Conservation (phyloP, 2,888 invertebrate species). For the Chymomyza procnemis region DNA sequence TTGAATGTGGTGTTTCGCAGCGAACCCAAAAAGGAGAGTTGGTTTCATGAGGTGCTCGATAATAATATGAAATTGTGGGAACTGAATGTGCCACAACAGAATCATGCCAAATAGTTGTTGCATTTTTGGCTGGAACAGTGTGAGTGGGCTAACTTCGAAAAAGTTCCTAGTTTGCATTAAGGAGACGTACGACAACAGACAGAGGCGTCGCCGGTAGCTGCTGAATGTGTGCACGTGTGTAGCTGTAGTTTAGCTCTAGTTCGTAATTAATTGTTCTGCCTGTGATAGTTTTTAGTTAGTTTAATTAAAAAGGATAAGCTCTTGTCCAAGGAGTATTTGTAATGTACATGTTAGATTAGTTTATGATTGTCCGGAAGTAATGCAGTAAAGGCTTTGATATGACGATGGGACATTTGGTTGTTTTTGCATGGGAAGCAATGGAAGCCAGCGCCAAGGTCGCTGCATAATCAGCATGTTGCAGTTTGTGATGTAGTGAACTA, state of each 20-base stretch:
- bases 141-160: constrained; percentile 12
- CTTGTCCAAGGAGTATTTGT: constrained; percentile 30
- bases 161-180: constrained; percentile 58
- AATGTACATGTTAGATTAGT: constrained; percentile 10
- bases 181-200: not conserved
- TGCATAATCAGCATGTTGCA: not conserved
- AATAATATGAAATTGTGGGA: constrained; percentile 95
- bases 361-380: constrained; percentile 15
- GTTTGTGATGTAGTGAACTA: too few species aligned
- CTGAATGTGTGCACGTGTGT: constrained; percentile 11
- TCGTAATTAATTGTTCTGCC: constrained; percentile 68
- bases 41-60: constrained; percentile 93
- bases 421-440: not conserved
- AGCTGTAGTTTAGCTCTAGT: constrained; percentile 52
- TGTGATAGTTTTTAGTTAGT: constrained; percentile 74
- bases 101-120: constrained; percentile 42
- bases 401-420: not conserved
- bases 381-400: not conserved
- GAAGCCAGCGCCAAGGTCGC: not conserved
- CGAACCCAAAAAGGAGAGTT: constrained; percentile 85
- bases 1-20: constrained; percentile 89
- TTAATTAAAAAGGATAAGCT: constrained; percentile 43
- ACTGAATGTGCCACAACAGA: constrained; percentile 84
- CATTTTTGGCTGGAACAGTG: not conserved
- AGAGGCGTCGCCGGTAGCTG: constrained; percentile 28